Base-by-base conservation (phyloP, 2,888 invertebrate genomes). In the Phyllotreta cruciferae region DNA sequence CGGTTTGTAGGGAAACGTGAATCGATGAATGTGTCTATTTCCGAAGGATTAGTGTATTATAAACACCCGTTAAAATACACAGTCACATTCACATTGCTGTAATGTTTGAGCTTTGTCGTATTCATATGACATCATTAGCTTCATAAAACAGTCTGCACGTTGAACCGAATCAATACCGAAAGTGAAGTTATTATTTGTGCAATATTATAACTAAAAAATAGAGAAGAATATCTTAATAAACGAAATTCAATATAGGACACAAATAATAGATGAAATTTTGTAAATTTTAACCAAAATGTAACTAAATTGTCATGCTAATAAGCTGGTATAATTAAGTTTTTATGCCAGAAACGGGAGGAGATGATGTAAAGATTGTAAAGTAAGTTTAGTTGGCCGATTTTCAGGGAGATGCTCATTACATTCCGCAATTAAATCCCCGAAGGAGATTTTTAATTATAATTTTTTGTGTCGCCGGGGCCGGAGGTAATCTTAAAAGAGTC, bases 401-500 rank as follows among this genome's bases (percentile, higher is more conserved):
- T 58, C 36, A 52, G 54, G 62, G 47, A 56, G 54, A 54, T 58
- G 13, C 63, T 55, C 63, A 67, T 61, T 67, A 63, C 62, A 58
- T 69, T 64, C 42, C 50, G 58, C 60, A 55, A 60, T 57, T 56
- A 66, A 61, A 62, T 64, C 57, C 62, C 39, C 45, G 24, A 11
- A 50, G 60, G 56, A 58, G 60, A 66, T 64, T 58, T 67, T 67
- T 63, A 66, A 69, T 69, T 66, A 67, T 61, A 62, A 62, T 69
- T 67, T 69, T 69, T 69, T 71, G 68, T 55, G 54, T 68, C 67
- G 64, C 56, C 64, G 52, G 66, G 66, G 58, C 60, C 60, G 64
- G 56, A 68, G 64, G 68, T 70, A 70, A 69, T 66, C 66, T 68
- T 64, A 66, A 67, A 70, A 69, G 69, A 71, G 72, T 69, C 70